Conservation (phyloP, 2,113 vertebrate genomes). For the Oxyura jamaicensis region DNA sequence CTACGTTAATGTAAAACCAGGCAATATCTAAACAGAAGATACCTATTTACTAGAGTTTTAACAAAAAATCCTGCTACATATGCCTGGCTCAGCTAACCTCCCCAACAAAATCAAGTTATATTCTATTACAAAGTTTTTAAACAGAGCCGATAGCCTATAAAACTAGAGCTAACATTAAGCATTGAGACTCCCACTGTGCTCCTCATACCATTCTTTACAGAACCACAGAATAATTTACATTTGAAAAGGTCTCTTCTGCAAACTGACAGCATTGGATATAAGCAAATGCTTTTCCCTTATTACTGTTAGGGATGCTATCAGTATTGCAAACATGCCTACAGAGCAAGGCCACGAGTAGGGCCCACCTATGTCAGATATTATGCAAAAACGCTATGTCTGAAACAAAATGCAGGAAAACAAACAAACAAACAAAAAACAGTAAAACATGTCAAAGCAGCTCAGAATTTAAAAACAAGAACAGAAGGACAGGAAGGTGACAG, state of each 20-base stretch:
- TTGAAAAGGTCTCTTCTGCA: not conserved
- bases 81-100: not conserved
- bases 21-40: not conserved
- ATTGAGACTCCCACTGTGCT: not conserved
- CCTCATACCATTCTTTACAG: not conserved
- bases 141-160: not conserved
- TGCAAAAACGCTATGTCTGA: not conserved
- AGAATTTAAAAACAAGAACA: not conserved
- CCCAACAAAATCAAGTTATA: not conserved
- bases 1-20: not conserved
- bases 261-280: not conserved
- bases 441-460: not conserved
- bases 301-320: not conserved
- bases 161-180: not conserved
- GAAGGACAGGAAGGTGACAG: not conserved
- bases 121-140: not conserved
- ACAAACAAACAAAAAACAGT: not conserved
- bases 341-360: not conserved
- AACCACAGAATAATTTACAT: not conserved
- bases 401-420: not conserved
- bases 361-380: not conserved
- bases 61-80: not conserved
- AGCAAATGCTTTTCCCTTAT: not conserved
- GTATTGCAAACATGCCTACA: not conserved
- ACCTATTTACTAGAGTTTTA: not conserved